Evolutionary conservation across 2,797 vertebrate genomes (phyloP), one percentile per base, ranked within the genome.

Genomic region (Babyrousa celebensis): DNA sequence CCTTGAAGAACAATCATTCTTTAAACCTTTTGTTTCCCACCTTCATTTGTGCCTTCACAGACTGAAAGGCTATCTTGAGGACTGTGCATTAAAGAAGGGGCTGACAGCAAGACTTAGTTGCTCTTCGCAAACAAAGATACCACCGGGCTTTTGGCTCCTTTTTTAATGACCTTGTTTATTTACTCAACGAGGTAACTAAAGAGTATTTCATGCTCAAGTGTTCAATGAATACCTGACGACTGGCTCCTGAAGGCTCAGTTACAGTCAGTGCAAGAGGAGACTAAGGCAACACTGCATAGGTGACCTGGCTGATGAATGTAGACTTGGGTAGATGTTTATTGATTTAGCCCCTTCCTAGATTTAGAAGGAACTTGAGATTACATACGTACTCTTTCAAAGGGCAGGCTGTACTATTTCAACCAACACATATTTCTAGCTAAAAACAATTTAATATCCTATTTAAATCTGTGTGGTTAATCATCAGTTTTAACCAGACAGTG

Each of bases 391-490:
- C 40, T 25, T 43, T 58, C 15, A 93, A 54, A 12, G 52, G 29
- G 29, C n/a, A 60, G 15, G 18, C 80, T 82, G 27, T 36, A 40
- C 43, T 67, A 25, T 62, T 93, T 79, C 40, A 79, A 71, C 3
- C 21, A 95, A 63, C 23, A 43, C 6, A n/a, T 68, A 79, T 86
- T 70, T 77, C 65, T 79, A 75, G 71, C 11, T 93, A 27, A 88
- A 95, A 79, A 71, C 85, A 89, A 71, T 85, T 60, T 60, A 78
- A 8, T 78, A 48, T 43, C 20, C n/a, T 36, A 32, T 72, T 91
- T 91, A 21, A 91, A 23, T 62, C 62, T 83, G 10, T 63, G 60
- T 12, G 72, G 3, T 16, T 84, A 67, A 84, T 79, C 89, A 27
- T 10, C 12, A 21, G 27, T 70, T 94, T 88, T 74, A 85, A 77